phyloP scores from a whole-genome alignment of 2,888 invertebrate species.

The Machimus atricapillus region DNA sequence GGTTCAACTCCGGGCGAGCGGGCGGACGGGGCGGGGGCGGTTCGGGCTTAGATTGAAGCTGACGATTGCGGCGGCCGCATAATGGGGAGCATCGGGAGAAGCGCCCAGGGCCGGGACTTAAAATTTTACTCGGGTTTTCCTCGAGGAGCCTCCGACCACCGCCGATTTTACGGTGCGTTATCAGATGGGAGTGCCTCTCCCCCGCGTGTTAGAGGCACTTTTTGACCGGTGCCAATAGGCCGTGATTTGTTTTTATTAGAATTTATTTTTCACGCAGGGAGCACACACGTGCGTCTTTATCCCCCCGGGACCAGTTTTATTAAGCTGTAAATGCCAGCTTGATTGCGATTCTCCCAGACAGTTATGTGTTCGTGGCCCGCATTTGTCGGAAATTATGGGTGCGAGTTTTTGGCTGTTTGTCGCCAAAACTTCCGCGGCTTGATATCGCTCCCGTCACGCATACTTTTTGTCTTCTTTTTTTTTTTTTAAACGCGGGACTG shows the following conservation, averaged over 20 bases:
- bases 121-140: neutral
- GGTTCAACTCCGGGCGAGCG: neutral
- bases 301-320: neutral
- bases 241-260: neutral
- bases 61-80: neutral
- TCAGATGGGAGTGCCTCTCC: neutral
- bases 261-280: neutral
- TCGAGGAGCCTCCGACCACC: neutral
- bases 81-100: neutral
- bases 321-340: neutral
- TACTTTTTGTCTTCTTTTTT: neutral
- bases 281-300: neutral
- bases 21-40: neutral
- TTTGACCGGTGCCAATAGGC: neutral
- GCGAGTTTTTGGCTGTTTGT: neutral
- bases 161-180: neutral
- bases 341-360: neutral
- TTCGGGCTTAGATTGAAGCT: neutral
- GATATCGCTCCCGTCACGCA: neutral
- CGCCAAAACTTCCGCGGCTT: neutral
- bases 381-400: neutral
- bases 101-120: neutral
- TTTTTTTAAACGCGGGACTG: neutral
- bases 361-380: neutral
- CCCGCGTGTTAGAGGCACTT: neutral